Evolutionary conservation across 1,140 invertebrate genomes (phyloP).

Genomic region (Heliconius himera): DNA sequence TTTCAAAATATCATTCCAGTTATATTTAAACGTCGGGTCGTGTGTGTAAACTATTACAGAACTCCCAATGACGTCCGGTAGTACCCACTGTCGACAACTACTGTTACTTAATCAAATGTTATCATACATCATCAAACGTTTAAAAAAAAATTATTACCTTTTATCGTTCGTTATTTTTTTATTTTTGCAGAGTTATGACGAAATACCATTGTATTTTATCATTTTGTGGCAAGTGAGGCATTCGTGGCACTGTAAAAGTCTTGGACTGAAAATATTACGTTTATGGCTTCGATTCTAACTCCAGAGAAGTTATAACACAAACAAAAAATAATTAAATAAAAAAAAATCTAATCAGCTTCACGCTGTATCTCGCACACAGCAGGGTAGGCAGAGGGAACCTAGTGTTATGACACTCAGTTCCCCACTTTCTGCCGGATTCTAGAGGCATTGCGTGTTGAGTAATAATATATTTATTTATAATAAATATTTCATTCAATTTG

Average conservation of each 20-base stretch:
- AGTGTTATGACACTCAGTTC: no score
- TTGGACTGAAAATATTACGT: background rate
- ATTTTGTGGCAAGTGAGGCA: background rate
- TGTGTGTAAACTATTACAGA: background rate
- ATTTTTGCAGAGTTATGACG: background rate
- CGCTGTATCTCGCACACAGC: no score
- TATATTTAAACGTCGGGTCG: background rate
- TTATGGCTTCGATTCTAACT: no score
- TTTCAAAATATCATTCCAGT: background rate
- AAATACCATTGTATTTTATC: background rate
- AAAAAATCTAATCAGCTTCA: no score
- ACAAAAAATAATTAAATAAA: no score
- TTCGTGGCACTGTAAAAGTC: background rate
- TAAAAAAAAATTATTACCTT: background rate
- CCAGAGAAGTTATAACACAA: no score
- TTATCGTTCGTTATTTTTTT: background rate
- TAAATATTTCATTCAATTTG: background rate
- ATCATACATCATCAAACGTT: constrained; percentile 6
- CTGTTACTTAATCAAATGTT: constrained; percentile 20
- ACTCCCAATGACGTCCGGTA: background rate
- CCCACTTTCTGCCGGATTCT: no score
- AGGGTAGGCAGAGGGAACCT: no score
- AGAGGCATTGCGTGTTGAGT: no score
- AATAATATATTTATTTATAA: no score
- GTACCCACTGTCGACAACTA: background rate